Base-by-base conservation (phyloP, 1,140 invertebrate genomes). In the Kradibia gibbosae region DNA sequence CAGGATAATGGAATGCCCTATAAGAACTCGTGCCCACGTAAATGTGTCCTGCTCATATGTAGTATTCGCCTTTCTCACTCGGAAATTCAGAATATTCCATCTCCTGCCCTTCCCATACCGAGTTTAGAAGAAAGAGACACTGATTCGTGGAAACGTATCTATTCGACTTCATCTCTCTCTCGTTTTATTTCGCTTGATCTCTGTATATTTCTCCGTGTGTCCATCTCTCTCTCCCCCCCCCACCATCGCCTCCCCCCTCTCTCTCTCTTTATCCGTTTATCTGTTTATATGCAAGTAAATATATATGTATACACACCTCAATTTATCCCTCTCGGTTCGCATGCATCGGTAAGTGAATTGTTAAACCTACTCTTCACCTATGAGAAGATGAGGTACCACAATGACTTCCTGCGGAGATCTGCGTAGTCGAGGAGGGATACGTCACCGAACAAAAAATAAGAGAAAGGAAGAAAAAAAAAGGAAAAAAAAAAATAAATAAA, bases 1-100 rank as follows among this genome's bases (percentile, higher is more conserved):
- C 55, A 80, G 88, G 86, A 88, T 88, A 86, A 84, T 36, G 22
- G 79, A 80, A 83, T 53, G 84, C 79, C 60, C 78, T 62, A 72
- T 25, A 73, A 3, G 28, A 53, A 53, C 45, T 71, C 28, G 1
- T 31, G 83, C 80, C 83, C 71, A 83, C 70, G 78, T 82, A 83
- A 82, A 83, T 83, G 78, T 62, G 72, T 70, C 79, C 82, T 70
- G 71, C 74, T 82, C 4, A 17, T n/a, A 39, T 67, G 39, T n/a
- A 67, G 34, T 39, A 67, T 39, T 39, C 34, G 39, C 31, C 50
- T 74, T 39, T 50, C 60, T 45, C 28, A 2, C 39, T 73, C 39
- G 57, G 45, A 81, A 75, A 81, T 81, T 76, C 48, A 65, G 73
- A 76, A 76, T 80, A 80, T 80, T 73, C 70, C 11, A 8, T 67